Evolutionary conservation across 2,113 vertebrate genomes (phyloP).

Genomic region (Sapajus apella): DNA sequence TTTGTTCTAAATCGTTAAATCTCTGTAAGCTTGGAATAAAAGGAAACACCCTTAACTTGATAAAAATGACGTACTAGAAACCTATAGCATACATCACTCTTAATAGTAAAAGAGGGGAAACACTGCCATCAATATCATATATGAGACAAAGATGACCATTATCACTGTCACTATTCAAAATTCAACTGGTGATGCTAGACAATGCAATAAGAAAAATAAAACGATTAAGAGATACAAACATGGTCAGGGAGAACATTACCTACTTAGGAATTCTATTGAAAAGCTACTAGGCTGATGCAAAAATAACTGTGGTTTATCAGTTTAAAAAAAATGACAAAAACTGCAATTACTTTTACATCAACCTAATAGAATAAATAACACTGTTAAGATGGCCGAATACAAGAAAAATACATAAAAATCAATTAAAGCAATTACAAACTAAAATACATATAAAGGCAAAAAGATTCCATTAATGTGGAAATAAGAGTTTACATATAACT

Average conservation of each 20-base stretch:
- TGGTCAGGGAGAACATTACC: not conserved
- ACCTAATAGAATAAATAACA: not conserved
- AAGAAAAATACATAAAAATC: slow-evolving; percentile 24
- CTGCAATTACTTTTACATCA: too few species aligned
- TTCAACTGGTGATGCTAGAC: not conserved
- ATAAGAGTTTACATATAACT: not conserved
- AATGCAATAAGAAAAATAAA: slow-evolving; percentile 19
- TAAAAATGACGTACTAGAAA: not conserved
- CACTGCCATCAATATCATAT: not conserved
- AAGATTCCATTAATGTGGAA: not conserved
- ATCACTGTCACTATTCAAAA: not conserved
- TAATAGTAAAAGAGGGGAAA: slow-evolving; percentile 16
- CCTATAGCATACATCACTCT: not conserved
- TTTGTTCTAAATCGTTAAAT: slow-evolving; percentile 19
- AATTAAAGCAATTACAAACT: not conserved
- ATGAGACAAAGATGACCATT: not conserved
- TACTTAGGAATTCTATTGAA: not conserved
- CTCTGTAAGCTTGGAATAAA: not conserved
- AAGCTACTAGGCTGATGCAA: not conserved
- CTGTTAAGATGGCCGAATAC: not conserved
- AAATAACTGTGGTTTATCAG: too few species aligned
- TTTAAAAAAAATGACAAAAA: too few species aligned
- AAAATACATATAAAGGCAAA: not conserved
- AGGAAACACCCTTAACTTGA: not conserved
- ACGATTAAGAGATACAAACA: not conserved